Conservation (phyloP, 2,888 invertebrate species). For the Ditula angustiorana region DNA sequence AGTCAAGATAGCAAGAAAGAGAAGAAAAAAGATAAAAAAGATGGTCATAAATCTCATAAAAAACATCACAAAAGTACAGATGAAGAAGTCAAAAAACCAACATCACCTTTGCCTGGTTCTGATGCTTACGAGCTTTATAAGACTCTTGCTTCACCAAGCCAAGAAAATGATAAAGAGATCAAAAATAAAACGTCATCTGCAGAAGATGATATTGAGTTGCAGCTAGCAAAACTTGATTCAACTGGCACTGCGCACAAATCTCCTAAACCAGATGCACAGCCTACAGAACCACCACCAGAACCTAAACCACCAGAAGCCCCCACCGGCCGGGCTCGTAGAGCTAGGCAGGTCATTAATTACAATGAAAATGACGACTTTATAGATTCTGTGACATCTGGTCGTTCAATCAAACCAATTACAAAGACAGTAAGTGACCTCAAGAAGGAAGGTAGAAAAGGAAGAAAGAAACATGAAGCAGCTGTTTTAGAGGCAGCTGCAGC, state of each 20-base stretch:
- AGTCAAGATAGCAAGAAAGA: slow-evolving; percentile 75
- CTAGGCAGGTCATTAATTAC: slow-evolving; percentile 82
- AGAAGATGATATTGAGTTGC: slow-evolving; percentile 71
- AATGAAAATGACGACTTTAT: slow-evolving; percentile 85
- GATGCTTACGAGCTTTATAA: slow-evolving; percentile 82
- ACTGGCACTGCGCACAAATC: slow-evolving; percentile 58
- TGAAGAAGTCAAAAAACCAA: slow-evolving; percentile 71
- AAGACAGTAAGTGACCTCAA: slow-evolving; percentile 76
- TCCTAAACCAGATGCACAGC: slow-evolving; percentile 64
- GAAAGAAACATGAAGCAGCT: slow-evolving; percentile 65
- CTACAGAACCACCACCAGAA: slow-evolving; percentile 72
- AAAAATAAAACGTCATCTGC: slow-evolving; percentile 53
- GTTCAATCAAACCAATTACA: slow-evolving; percentile 63
- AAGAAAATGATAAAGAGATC: slow-evolving; percentile 62
- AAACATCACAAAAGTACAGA: slow-evolving; percentile 74
- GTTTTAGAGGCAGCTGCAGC: slow-evolving; percentile 51
- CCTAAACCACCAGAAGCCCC: slow-evolving; percentile 74
- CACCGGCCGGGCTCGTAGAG: slow-evolving; percentile 74
- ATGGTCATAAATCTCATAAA: slow-evolving; percentile 80
- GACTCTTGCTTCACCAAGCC: slow-evolving; percentile 79
- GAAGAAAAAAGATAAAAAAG: slow-evolving; percentile 81
- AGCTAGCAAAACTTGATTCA: slow-evolving; percentile 71
- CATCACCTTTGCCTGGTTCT: slow-evolving; percentile 82
- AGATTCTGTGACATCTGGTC: slow-evolving; percentile 75
- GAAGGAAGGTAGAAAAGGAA: slow-evolving; percentile 73